Evolutionary conservation across 2,888 invertebrate genomes (phyloP).

Genomic region (Prionchulus punctatus): DNA sequence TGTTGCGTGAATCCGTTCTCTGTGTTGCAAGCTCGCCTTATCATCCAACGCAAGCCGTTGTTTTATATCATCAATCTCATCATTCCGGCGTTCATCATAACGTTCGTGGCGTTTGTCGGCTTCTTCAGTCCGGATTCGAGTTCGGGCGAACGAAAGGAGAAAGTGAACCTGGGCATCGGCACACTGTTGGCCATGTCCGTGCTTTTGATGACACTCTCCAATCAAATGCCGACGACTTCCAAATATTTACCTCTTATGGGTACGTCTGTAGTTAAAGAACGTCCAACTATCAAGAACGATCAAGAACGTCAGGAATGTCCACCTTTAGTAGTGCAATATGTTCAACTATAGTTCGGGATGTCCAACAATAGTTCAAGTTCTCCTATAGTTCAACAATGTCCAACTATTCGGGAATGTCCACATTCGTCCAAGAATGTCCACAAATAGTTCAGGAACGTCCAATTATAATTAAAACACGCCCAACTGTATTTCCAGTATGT

Average conservation of each 20-base stretch:
- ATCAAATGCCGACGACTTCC: slow-evolving; percentile 7
- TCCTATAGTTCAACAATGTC: too few species aligned
- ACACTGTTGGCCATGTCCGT: slow-evolving; percentile 11
- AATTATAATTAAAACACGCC: too few species aligned
- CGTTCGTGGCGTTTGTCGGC: slow-evolving; percentile 7
- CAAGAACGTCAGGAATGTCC: too few species aligned
- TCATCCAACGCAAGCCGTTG: slow-evolving; percentile 25
- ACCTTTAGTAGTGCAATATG: too few species aligned
- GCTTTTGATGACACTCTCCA: slow-evolving; percentile 2
- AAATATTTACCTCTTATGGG: slow-evolving; percentile 2
- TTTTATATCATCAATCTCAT: slow-evolving; percentile 27
- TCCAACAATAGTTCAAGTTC: too few species aligned
- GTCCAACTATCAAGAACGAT: too few species aligned
- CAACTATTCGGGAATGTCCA: too few species aligned
- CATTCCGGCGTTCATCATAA: slow-evolving; percentile 18
- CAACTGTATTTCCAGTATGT: too few species aligned
- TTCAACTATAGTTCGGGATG: too few species aligned
- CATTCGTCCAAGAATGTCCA: too few species aligned
- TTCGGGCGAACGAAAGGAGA: slow-evolving; percentile 8
- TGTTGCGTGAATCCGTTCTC: slow-evolving; percentile 31
- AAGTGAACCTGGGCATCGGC: slow-evolving; percentile 7
- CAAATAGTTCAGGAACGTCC: too few species aligned
- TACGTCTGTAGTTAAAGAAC: too few species aligned
- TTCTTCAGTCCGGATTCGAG: slow-evolving; percentile 24
- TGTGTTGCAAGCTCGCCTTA: slow-evolving; percentile 22